These are phyloP conservation scores for Leptopilina myrica DNA, from an alignment of 2,888 invertebrate species.

Conservation along the genomic window DNA sequence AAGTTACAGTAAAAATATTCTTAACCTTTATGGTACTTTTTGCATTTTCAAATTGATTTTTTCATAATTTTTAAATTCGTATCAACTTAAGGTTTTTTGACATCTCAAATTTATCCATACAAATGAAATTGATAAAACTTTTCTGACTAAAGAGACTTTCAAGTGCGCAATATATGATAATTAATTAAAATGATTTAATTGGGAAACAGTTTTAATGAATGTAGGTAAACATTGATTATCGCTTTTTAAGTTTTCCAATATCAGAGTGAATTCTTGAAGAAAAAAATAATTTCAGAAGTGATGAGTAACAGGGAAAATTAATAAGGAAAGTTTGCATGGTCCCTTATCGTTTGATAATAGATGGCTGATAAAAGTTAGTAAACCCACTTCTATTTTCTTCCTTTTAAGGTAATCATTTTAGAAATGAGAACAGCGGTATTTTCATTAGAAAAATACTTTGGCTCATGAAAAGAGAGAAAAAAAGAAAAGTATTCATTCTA, in stretches of 20 bases:
- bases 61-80: too few relatives aligned
- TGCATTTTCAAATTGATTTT: too few relatives aligned
- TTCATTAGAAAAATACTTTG: not conserved
- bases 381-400: not conserved
- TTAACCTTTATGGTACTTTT: too few relatives aligned
- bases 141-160: too few relatives aligned
- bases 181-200: too few relatives aligned
- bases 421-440: not conserved
- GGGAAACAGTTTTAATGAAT: too few relatives aligned
- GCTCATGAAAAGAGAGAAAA: not conserved
- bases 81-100: too few relatives aligned
- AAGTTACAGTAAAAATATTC: too few relatives aligned
- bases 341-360: slow-evolving; percentile 24
- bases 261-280: not conserved
- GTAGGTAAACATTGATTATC: not conserved
- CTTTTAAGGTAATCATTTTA: slow-evolving; percentile 6
- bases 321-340: slow-evolving; percentile 35
- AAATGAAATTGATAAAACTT: too few relatives aligned
- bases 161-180: too few relatives aligned
- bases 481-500: not conserved
- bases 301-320: slow-evolving; percentile 27
- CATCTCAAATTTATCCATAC: too few relatives aligned
- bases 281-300: slow-evolving; percentile 26
- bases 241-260: not conserved
- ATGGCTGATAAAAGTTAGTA: not conserved